These are phyloP conservation scores for Gouania willdenowi DNA, from an alignment of 2,797 vertebrate species.

Conservation along the genomic window DNA sequence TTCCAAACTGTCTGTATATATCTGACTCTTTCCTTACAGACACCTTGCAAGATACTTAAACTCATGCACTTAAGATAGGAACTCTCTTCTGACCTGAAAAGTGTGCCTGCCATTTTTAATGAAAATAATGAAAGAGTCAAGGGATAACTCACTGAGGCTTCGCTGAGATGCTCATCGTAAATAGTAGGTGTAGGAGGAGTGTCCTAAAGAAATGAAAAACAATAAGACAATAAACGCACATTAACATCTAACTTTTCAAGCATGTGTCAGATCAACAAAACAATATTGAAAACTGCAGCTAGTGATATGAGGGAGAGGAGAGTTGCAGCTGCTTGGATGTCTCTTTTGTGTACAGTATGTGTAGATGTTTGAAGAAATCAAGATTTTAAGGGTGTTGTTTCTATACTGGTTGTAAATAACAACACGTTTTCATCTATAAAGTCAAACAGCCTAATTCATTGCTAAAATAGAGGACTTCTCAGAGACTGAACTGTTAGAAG, in stretches of 20 bases:
- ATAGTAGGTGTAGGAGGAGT: conserved; percentile 75
- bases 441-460: background rate
- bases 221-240: conserved; percentile 25
- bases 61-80: too few relatives aligned
- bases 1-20: too few relatives aligned
- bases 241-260: conserved; percentile 7
- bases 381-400: conserved; percentile 2
- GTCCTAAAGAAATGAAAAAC: conserved; percentile 61
- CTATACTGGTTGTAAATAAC: background rate
- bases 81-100: background rate
- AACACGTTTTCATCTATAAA: background rate
- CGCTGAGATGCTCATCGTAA: conserved; percentile 70
- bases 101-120: conserved; percentile 4
- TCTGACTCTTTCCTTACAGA: too few relatives aligned
- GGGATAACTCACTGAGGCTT: conserved; percentile 70
- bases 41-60: too few relatives aligned
- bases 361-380: background rate
- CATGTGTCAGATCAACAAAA: background rate
- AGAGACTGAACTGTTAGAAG: conserved; percentile 8
- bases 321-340: background rate
- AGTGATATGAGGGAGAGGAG: background rate
- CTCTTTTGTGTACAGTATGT: background rate
- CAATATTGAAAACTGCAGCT: background rate
- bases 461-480: background rate
- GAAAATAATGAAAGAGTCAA: conserved; percentile 1